phyloP scores from a whole-genome alignment of 2,888 invertebrate genomes.

The Epistrophe eligans region DNA sequence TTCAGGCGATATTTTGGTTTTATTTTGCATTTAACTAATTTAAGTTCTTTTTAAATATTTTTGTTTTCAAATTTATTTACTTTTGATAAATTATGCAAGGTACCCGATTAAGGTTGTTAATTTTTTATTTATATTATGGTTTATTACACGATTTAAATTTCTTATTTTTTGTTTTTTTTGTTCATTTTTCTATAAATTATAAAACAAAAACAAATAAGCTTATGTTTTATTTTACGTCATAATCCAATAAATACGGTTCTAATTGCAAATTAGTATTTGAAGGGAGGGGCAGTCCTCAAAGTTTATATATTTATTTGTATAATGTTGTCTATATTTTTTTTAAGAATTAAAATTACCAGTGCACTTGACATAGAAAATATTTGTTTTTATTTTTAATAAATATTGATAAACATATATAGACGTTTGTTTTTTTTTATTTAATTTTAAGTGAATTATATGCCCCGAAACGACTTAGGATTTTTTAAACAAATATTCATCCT shows the following conservation, averaged over 20 bases:
- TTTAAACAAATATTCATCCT: slow-evolving; percentile 76
- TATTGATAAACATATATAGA: slow-evolving; percentile 62
- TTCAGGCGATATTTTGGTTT: slow-evolving; percentile 67
- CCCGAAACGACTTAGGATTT: slow-evolving; percentile 71
- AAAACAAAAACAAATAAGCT: slow-evolving; percentile 53
- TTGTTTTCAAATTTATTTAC: slow-evolving; percentile 7
- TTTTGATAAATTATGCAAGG: slow-evolving; percentile 66
- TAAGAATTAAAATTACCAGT: slow-evolving; percentile 58
- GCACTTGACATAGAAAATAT: slow-evolving; percentile 64
- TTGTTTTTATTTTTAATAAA: slow-evolving; percentile 54
- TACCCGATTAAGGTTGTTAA: slow-evolving; percentile 39
- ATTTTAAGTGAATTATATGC: slow-evolving; percentile 39
- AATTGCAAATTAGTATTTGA: slow-evolving; percentile 33
- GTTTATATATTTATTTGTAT: slow-evolving; percentile 38
- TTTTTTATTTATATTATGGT: slow-evolving; percentile 5
- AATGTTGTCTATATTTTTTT: background rate
- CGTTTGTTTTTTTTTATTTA: slow-evolving; percentile 37
- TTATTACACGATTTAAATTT: slow-evolving; percentile 17
- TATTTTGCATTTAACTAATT: slow-evolving; percentile 68
- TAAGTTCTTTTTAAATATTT: slow-evolving; percentile 17
- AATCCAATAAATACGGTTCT: slow-evolving; percentile 41
- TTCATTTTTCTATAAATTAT: slow-evolving; percentile 46
- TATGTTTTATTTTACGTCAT: slow-evolving; percentile 36
- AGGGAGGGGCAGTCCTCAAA: slow-evolving; percentile 66
- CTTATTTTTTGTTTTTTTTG: background rate